These are phyloP conservation scores for Pteropus alecto DNA, from an alignment of 2,113 vertebrate species.

Conservation along the genomic window DNA sequence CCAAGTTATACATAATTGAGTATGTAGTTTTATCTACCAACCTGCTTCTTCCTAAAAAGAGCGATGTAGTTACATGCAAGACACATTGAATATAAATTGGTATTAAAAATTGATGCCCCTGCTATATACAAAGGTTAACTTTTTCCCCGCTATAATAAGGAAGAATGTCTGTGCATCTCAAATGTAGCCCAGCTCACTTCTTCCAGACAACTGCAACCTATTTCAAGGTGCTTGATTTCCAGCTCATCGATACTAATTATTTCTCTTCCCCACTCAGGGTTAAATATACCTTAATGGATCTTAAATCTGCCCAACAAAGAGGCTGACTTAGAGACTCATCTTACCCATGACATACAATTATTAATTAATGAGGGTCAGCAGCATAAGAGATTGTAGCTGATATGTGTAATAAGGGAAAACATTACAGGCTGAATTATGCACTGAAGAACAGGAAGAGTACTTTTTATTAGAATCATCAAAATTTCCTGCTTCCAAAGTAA, in stretches of 20 bases:
- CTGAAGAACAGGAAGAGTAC: slow-evolving; percentile 57
- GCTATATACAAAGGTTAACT: slow-evolving; percentile 38
- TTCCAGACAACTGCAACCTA: not conserved
- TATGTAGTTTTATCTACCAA: slow-evolving; percentile 54
- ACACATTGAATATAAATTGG: not conserved
- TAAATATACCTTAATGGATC: slow-evolving; percentile 77
- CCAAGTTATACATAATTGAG: slow-evolving; percentile 66
- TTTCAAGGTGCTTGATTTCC: slow-evolving; percentile 58
- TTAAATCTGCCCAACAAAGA: slow-evolving; percentile 62
- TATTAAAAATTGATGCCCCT: slow-evolving; percentile 64
- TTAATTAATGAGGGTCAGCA: slow-evolving; percentile 77
- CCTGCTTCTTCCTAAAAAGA: slow-evolving; percentile 48
- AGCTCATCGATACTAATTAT: slow-evolving; percentile 72
- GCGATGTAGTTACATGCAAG: slow-evolving; percentile 48
- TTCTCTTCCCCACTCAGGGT: slow-evolving; percentile 62
- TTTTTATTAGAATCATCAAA: slow-evolving; percentile 64
- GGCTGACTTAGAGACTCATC: slow-evolving; percentile 64
- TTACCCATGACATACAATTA: slow-evolving; percentile 68
- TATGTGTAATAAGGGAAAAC: slow-evolving; percentile 34
- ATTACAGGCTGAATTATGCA: slow-evolving; percentile 43
- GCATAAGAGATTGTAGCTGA: slow-evolving; percentile 43
- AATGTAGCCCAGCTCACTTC: not conserved
- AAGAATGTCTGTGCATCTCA: not conserved
- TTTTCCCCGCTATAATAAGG: not conserved
- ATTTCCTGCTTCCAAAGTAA: slow-evolving; percentile 65